These are phyloP conservation scores for Marasmarcha lunaedactyla DNA, from an alignment of 2,888 invertebrate species.

Conservation along the genomic window DNA sequence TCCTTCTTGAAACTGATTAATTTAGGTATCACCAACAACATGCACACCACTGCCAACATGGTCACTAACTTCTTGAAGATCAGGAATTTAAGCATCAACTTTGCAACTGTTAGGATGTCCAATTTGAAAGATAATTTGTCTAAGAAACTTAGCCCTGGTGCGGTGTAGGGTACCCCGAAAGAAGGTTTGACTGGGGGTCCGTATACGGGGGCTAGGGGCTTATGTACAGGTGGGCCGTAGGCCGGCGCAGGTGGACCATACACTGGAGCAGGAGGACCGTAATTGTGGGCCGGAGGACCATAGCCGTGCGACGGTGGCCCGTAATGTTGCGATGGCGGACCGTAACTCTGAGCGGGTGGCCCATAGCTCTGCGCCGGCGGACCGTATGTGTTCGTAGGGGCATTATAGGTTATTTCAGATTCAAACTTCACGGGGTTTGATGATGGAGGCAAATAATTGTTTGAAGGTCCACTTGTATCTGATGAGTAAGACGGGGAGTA, in stretches of 20 bases:
- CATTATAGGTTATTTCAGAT: constrained; percentile 40
- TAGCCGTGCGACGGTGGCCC: constrained; percentile 46
- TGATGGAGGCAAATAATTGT: constrained; percentile 29
- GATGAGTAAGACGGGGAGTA: constrained; percentile 49
- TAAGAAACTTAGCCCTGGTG: constrained; percentile 65
- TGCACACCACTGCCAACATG: constrained; percentile 80
- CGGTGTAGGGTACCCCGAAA: constrained; percentile 69
- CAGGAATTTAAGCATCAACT: constrained; percentile 79
- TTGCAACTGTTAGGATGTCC: constrained; percentile 78
- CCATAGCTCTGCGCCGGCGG: constrained; percentile 25
- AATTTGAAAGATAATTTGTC: constrained; percentile 78
- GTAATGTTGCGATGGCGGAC: constrained; percentile 36
- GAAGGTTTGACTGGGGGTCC: constrained; percentile 55
- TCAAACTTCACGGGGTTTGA: constrained; percentile 51
- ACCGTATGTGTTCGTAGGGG: constrained; percentile 39
- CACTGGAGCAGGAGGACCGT: constrained; percentile 39
- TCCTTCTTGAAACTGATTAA: constrained; percentile 64
- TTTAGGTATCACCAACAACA: constrained; percentile 82
- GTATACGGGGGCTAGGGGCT: constrained; percentile 39
- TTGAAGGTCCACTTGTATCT: constrained; percentile 25
- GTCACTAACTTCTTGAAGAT: constrained; percentile 87
- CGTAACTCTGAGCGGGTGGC: constrained; percentile 35
- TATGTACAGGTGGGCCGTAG: constrained; percentile 47
- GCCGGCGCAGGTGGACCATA: constrained; percentile 46
- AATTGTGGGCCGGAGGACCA: constrained; percentile 47